Conservation (phyloP, 2,113 vertebrate genomes). For the Probosciger aterrimus region DNA sequence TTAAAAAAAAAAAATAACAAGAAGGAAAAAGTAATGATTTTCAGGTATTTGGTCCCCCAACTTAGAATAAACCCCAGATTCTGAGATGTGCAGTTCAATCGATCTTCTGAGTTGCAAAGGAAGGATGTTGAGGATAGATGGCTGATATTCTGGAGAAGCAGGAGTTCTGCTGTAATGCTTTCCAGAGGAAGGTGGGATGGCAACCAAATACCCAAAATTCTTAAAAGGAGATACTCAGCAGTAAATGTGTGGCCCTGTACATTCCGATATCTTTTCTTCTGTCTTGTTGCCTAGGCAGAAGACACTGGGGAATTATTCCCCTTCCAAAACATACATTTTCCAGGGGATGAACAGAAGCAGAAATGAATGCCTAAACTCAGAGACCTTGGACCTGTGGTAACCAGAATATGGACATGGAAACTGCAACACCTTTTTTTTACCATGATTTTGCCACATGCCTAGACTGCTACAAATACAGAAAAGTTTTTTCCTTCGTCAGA, state of each 20-base stretch:
- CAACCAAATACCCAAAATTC: neutral
- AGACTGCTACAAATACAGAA: neutral
- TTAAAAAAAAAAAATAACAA: neutral
- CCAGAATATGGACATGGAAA: neutral
- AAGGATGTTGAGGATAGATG: neutral
- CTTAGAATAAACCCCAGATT: neutral
- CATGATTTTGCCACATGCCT: neutral
- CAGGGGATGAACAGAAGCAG: neutral
- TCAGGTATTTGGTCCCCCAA: neutral
- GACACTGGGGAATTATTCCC: neutral
- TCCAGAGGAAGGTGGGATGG: neutral
- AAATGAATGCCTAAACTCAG: neutral
- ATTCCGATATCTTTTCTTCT: neutral
- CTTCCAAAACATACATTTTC: neutral
- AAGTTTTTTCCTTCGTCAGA: neutral
- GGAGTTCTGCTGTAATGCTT: neutral
- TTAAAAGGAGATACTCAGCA: neutral
- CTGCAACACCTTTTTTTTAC: neutral
- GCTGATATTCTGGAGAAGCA: neutral
- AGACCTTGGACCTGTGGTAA: neutral
- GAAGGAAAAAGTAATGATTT: neutral
- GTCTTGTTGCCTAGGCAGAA: neutral
- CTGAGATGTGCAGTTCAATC: neutral
- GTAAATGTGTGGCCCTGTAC: neutral
- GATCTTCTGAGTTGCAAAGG: neutral